phyloP scores from a whole-genome alignment of 2,113 vertebrate species.

The Peucedramus taeniatus region DNA sequence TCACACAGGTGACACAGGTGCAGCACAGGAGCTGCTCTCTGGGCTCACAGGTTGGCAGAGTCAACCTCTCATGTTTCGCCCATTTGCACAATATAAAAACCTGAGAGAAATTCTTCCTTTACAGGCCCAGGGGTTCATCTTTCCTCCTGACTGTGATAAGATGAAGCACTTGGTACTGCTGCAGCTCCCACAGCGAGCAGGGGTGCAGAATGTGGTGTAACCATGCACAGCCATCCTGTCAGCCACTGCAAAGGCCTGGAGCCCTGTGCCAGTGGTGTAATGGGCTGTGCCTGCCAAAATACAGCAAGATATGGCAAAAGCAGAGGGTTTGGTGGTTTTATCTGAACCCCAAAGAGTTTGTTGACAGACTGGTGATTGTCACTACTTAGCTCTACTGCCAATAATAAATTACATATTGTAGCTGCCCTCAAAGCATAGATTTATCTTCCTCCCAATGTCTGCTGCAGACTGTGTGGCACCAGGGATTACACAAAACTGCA shows the following conservation, averaged over 20 bases:
- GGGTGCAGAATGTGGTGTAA: too few species aligned
- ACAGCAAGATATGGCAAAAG: neutral
- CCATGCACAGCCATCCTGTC: neutral
- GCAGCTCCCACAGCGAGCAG: neutral
- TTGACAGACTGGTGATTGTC: neutral
- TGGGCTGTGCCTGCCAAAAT: neutral
- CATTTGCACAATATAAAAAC: neutral
- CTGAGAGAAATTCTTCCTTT: neutral
- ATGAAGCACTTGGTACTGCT: neutral
- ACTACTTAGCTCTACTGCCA: neutral
- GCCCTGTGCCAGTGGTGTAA: rapidly evolving
- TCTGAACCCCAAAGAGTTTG: neutral
- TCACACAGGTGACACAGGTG: neutral
- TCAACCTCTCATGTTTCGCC: neutral
- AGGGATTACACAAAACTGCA: neutral
- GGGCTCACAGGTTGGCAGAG: neutral
- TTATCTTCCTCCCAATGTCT: neutral
- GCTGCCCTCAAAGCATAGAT: neutral
- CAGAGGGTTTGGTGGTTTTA: neutral
- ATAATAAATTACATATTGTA: neutral
- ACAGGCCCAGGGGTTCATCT: neutral
- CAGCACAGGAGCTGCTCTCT: rapidly evolving
- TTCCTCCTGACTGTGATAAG: neutral
- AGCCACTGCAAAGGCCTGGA: neutral
- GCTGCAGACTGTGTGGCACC: neutral